Evolutionary conservation across 2,888 invertebrate genomes (phyloP).

Genomic region (Cataglyphis albicans): DNA sequence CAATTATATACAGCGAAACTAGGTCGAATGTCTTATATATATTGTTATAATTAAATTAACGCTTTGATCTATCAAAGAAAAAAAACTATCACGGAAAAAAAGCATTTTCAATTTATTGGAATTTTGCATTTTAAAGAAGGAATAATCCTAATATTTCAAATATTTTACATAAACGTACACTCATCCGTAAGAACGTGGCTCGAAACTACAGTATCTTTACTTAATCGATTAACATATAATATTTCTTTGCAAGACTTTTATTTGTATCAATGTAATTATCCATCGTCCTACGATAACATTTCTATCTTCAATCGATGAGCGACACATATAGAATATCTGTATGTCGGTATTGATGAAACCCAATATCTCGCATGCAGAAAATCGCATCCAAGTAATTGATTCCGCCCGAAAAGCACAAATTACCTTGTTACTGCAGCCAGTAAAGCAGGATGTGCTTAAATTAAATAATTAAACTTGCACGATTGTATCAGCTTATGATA

Average conservation of each 20-base stretch:
- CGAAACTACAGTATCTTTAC: slow-evolving; percentile 5
- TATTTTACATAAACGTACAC: neutral
- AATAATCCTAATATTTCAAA: neutral
- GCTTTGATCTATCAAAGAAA: neutral
- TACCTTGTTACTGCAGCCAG: slow-evolving; percentile 26
- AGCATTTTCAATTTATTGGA: neutral
- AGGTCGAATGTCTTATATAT: slow-evolving; percentile 33
- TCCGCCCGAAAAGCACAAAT: neutral
- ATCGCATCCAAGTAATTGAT: slow-evolving; percentile 43
- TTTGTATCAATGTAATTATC: slow-evolving; percentile 13
- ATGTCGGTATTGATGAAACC: slow-evolving; percentile 38
- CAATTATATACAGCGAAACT: slow-evolving; percentile 16
- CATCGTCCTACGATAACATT: slow-evolving; percentile 13
- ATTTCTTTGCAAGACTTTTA: slow-evolving; percentile 1
- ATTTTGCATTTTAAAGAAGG: neutral
- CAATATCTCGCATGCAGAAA: slow-evolving; percentile 23
- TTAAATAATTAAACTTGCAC: neutral
- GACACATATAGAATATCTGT: neutral
- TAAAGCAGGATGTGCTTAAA: slow-evolving; percentile 32
- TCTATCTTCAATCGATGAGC: slow-evolving; percentile 14
- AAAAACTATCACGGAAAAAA: neutral
- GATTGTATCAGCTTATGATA: slow-evolving; percentile 29
- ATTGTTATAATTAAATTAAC: slow-evolving; percentile 32
- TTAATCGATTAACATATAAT: neutral
- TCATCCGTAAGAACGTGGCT: neutral